phyloP scores from a whole-genome alignment of 2,797 vertebrate species.

The Gymnodraco acuticeps region DNA sequence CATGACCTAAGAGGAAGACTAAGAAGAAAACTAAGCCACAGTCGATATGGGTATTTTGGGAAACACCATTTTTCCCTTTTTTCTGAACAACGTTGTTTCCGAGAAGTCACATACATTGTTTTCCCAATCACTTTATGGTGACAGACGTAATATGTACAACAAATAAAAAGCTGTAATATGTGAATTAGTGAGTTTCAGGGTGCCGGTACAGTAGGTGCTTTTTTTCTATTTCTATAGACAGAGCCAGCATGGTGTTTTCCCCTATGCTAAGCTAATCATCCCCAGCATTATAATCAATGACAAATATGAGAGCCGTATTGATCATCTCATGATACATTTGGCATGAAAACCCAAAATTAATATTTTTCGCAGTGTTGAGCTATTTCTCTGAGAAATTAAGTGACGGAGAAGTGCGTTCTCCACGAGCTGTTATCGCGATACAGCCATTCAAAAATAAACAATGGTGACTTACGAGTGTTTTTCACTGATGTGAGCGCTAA shows the following conservation, averaged over 20 bases:
- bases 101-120: neutral
- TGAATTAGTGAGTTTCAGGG: neutral
- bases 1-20: neutral
- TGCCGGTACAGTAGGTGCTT: neutral
- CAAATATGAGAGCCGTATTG: neutral
- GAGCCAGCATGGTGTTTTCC: neutral
- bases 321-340: neutral
- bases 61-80: neutral
- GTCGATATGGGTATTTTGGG: constrained; percentile 3
- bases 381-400: neutral
- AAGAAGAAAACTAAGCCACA: neutral
- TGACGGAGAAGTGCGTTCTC: constrained; percentile 35
- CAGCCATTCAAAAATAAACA: constrained; percentile 54
- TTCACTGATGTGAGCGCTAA: constrained; percentile 64
- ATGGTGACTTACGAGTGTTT: constrained; percentile 41
- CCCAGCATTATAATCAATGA: neutral
- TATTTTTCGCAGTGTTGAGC: neutral
- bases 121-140: neutral
- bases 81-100: neutral
- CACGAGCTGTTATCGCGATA: constrained; percentile 37
- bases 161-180: no score
- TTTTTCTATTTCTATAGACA: neutral
- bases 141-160: neutral
- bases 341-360: neutral
- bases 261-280: neutral